Conservation (phyloP, 2,797 vertebrate species). For the Columba guinea region DNA sequence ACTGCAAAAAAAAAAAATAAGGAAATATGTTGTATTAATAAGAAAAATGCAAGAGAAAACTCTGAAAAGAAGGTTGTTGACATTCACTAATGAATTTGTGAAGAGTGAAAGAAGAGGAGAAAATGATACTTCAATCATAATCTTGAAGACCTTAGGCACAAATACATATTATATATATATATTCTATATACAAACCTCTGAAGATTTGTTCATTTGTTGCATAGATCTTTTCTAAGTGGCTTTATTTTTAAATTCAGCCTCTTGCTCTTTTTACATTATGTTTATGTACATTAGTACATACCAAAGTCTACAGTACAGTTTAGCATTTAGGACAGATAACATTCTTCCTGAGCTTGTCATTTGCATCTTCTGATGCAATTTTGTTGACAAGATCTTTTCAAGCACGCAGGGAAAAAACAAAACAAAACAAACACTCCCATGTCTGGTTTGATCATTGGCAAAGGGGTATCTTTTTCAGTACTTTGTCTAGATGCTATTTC, state of each 20-base stretch:
- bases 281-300: background rate
- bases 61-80: background rate
- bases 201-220: background rate
- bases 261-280: background rate
- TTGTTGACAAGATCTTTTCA: slow-evolving; percentile 38
- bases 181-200: background rate
- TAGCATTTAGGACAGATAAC: background rate
- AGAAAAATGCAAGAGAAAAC: background rate
- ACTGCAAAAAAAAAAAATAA: background rate
- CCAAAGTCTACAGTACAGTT: background rate
- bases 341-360: background rate
- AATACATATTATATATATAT: background rate
- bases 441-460: background rate
- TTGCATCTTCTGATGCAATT: slow-evolving; percentile 29
- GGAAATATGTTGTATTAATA: background rate
- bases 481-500: slow-evolving; percentile 34
- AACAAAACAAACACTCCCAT: background rate
- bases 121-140: background rate
- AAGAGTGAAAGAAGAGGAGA: background rate
- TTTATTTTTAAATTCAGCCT: background rate
- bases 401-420: background rate
- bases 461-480: slow-evolving; percentile 19
- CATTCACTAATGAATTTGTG: background rate
- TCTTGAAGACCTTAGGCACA: background rate
- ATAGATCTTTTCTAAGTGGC: background rate